Evolutionary conservation across 2,888 invertebrate genomes (phyloP), one percentile per base, ranked within the genome.

Genomic region (Yponomeuta cagnagella): DNA sequence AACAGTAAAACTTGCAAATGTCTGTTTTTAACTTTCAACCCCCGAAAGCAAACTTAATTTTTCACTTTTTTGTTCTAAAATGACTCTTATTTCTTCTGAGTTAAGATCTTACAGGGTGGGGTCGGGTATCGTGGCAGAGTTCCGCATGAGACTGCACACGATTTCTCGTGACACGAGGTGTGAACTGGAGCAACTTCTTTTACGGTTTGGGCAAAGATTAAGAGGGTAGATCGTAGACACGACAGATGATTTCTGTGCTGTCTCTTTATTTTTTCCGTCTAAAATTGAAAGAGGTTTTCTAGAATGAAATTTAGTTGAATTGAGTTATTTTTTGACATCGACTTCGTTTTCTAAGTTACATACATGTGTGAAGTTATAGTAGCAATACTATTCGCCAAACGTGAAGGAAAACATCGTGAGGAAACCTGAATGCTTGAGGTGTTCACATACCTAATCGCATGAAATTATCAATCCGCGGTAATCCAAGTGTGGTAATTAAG

Each of bases 11-110:
- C 81, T 80, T 80, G 80, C 76, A 81, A 83, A 80, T 80, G 80
- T 82, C 79, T 84, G 84, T 83, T 84, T 82, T 82, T 80, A 84
- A 84, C 80, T 84, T 68, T 68, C n/a, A 33, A 68, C 43, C 33
- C 37, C 15, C 0, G 43, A 15, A 10, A 9, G 33, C 68, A 68
- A 68, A 33, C 0, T 43, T 12, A 48, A n/a, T 1, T n/a, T 43
- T 68, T 10, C 48, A 48, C 48, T 10, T 0, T 2, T 12, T 10
- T 12, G 10, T 15, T 37, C 12, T 1, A 43, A n/a, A 6, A 10
- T 68, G 2, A 48, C 10, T 1, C 68, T n/a, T 43, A 37, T 8
- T 10, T 10, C 10, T 43, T 48, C 2, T 10, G 23, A 1, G 12
- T 37, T 37, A 68, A 43, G 43, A n/a, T 48, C 43, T 43, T 15